A percentile compares a stretch with the other conserved stretches of the same genome.
Conservation (phyloP, 2,797 vertebrate genomes). For the Sebastes nivosus region DNA sequence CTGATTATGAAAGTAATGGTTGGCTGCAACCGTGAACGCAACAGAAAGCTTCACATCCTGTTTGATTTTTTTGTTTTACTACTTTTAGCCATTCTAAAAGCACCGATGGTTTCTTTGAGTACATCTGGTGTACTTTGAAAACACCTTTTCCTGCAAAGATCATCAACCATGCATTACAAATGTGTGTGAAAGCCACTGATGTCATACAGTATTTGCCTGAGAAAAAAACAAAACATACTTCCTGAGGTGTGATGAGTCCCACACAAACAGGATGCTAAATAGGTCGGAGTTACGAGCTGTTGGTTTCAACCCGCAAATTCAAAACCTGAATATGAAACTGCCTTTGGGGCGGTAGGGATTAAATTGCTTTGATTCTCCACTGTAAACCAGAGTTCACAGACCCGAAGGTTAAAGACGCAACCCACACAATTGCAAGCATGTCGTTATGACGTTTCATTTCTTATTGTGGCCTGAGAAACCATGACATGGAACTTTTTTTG, state of each 20-base stretch:
- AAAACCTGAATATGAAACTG: slow-evolving; percentile 59
- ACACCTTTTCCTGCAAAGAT: neutral
- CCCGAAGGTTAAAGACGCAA: slow-evolving; percentile 42
- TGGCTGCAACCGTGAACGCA: neutral
- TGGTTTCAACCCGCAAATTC: slow-evolving; percentile 50
- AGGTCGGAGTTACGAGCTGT: slow-evolving; percentile 46
- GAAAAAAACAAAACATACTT: neutral
- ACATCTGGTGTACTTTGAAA: neutral
- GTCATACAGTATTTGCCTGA: neutral
- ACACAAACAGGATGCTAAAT: slow-evolving; percentile 30
- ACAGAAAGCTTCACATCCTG: neutral
- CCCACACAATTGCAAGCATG: slow-evolving; percentile 34
- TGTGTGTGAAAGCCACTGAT: neutral
- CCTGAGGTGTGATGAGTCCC: slow-evolving; percentile 21
- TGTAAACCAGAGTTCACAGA: slow-evolving; percentile 34
- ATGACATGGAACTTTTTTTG: slow-evolving; percentile 44
- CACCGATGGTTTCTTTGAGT: neutral
- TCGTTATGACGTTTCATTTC: slow-evolving; percentile 49
- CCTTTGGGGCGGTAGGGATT: slow-evolving; percentile 58
- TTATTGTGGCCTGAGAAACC: slow-evolving; percentile 34
- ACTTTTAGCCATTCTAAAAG: neutral
- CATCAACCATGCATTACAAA: neutral
- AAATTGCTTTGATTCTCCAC: slow-evolving; percentile 54
- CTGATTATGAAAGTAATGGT: neutral
- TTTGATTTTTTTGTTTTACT: neutral